These are phyloP conservation scores for Brevimyrus niger DNA, from an alignment of 2,113 vertebrate species.

Conservation along the genomic window DNA sequence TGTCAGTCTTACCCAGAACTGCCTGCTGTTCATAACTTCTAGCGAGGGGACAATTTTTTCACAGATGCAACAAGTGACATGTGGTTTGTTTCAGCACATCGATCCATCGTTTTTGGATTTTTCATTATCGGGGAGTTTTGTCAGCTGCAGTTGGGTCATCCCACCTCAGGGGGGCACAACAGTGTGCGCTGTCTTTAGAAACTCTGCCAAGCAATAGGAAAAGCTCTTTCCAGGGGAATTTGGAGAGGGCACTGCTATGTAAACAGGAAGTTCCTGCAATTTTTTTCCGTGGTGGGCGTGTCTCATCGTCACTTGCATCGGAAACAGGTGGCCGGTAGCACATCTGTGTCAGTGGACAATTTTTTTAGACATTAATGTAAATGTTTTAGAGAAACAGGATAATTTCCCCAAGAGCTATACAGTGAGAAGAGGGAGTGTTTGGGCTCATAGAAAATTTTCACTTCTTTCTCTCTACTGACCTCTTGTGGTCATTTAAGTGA, in stretches of 20 bases:
- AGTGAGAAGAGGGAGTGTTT: neutral
- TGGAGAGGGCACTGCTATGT: neutral
- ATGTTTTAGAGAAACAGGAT: neutral
- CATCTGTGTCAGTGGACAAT: neutral
- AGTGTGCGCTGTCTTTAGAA: neutral
- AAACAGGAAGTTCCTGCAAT: conserved; percentile 7
- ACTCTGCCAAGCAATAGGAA: neutral
- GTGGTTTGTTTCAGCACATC: neutral
- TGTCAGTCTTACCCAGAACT: neutral
- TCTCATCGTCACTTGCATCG: neutral
- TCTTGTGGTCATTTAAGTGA: neutral
- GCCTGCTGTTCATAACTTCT: neutral
- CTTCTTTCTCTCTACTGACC: conserved; percentile 15
- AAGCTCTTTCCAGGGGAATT: neutral
- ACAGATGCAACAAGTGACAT: neutral
- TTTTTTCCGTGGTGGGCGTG: neutral
- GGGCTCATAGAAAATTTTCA: neutral
- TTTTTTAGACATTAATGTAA: neutral
- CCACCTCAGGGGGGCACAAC: conserved; percentile 16
- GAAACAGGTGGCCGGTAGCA: neutral
- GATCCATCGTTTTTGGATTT: neutral
- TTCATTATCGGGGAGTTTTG: neutral
- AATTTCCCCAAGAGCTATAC: neutral
- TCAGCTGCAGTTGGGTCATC: conserved; percentile 3
- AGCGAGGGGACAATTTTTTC: neutral